Conservation (phyloP, 2,113 vertebrate species). For the Hippocampus mohnikei region DNA sequence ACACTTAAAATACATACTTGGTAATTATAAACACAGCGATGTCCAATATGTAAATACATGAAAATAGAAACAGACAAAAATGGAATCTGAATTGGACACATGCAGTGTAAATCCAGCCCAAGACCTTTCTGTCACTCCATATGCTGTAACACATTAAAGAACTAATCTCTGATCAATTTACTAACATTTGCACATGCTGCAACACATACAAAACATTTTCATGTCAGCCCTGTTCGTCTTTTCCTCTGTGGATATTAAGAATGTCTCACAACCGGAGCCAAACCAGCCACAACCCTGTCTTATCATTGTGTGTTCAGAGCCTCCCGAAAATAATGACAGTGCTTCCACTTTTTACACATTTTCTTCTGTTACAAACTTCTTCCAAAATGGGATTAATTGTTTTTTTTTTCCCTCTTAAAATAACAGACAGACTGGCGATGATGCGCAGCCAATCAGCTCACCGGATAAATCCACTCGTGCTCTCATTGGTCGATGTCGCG, state of each 20-base stretch:
- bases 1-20: background rate
- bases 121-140: slow-evolving; percentile 3
- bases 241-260: slow-evolving; percentile 18
- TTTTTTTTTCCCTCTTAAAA: too few species aligned
- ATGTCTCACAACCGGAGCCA: background rate
- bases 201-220: background rate
- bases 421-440: too few species aligned
- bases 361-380: background rate
- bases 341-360: background rate
- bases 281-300: background rate
- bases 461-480: too few species aligned
- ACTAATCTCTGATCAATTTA: slow-evolving; percentile 58
- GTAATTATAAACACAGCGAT: too few species aligned
- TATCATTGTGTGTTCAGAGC: background rate
- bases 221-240: slow-evolving; percentile 13
- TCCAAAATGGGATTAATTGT: background rate
- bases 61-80: too few species aligned
- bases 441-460: too few species aligned
- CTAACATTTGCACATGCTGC: slow-evolving; percentile 33
- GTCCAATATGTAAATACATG: too few species aligned
- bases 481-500: too few species aligned
- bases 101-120: background rate
- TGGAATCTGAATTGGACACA: background rate
- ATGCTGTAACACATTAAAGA: slow-evolving; percentile 44
- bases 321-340: background rate